Base-by-base conservation (phyloP, 2,113 vertebrate species). In the Ammospiza nelsoni region DNA sequence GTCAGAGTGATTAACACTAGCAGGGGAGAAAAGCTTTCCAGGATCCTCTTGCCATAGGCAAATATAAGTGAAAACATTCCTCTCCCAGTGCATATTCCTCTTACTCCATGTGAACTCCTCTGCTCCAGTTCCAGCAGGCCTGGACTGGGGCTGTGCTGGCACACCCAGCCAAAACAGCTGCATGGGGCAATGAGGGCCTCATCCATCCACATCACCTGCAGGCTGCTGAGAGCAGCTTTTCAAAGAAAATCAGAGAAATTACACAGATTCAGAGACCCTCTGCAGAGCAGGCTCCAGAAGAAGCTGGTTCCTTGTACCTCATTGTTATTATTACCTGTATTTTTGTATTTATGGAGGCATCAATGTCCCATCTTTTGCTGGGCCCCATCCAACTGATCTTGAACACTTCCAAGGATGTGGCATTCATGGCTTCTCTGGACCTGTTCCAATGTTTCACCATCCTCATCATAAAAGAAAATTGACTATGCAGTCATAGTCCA, bases 401-500 rank as follows among this genome's bases (percentile, higher is more conserved):
- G 27, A 71, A 49, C 22, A 20, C 3, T 62, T 44, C 7, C 28
- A 54, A 6, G 5, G 9, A 58, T 16, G 18, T 17, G 14, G 14
- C 23, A 68, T 11, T 55, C n/a, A 29, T 12, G 35, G 15, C 48
- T 71, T 58, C 63, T 76, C 9, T 8, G 54, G 44, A 35, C 7
- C 9, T 37, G 14, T 27, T 41, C 23, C 27, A 66, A 4, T 5
- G 5, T 8, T 31, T 81, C 74, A 62, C 46, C 23, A 52, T 12
- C 9, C 21, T 44, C 19, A 29, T 5, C 0, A 0, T 11, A 22
- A 73, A 74, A 29, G 12, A 75, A 43, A 9, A 4, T 1, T 33
- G 21, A 6, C 28, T 23, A 6, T 5, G 14, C 11, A 65, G 25
- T 55, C 49, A 29, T 11, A 37, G 44, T 20, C 9, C 25, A 31